Conservation (phyloP, 2,113 vertebrate genomes). For the Megaceryle maxima region DNA sequence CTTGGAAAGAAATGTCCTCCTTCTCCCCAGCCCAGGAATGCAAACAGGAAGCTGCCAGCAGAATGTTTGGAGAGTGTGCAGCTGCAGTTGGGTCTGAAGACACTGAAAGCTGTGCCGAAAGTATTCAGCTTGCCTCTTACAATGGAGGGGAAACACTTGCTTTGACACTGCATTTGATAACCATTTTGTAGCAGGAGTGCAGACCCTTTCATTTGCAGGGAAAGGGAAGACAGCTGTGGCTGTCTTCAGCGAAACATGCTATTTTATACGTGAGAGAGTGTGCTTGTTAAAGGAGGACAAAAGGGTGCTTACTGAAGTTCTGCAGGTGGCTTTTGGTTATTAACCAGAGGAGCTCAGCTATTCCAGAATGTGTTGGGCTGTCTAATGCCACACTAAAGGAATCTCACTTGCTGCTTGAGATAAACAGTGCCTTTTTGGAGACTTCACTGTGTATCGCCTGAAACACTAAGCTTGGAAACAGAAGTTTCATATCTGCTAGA, state of each 20-base stretch:
- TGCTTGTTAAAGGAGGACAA: conserved; percentile 68
- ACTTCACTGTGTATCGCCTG: neutral
- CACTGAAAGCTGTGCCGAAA: conserved; percentile 73
- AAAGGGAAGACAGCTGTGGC: conserved; percentile 80
- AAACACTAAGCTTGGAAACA: conserved; percentile 39
- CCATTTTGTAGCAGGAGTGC: conserved; percentile 77
- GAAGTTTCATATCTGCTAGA: conserved; percentile 43
- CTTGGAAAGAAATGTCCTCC: conserved; percentile 68
- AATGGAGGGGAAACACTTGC: conserved; percentile 77
- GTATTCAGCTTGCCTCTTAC: conserved; percentile 76
- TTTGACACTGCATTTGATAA: conserved; percentile 81
- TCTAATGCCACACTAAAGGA: conserved; percentile 64
- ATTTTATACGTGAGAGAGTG: conserved; percentile 71
- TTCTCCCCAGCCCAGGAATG: conserved; percentile 68
- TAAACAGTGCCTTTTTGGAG: conserved; percentile 22
- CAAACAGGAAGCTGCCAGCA: conserved; percentile 75
- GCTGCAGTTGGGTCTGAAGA: conserved; percentile 79
- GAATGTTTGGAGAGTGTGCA: conserved; percentile 78
- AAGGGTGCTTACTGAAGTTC: conserved; percentile 76
- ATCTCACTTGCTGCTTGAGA: conserved; percentile 34
- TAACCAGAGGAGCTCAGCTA: conserved; percentile 71
- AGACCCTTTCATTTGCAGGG: conserved; percentile 80
- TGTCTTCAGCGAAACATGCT: conserved; percentile 78
- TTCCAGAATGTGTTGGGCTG: conserved; percentile 70
- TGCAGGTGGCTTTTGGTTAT: conserved; percentile 82